Percentiles rank a stretch among this genome's conserved stretches.
Conservation (phyloP, 1,140 invertebrate species). For the Eurosta solidaginis region DNA sequence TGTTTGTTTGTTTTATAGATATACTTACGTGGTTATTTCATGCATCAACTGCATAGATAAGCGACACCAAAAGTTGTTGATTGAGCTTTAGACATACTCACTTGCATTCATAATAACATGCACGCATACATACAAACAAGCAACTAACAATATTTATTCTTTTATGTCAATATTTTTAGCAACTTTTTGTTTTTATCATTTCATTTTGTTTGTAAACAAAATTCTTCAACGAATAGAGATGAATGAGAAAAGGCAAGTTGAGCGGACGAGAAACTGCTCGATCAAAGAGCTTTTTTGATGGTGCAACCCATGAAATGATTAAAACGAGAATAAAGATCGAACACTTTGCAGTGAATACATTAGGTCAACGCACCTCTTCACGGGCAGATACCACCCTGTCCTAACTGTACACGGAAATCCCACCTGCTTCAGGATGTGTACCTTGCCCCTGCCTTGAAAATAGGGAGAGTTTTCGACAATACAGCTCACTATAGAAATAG, state of each 20-base stretch:
- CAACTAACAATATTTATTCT: neutral
- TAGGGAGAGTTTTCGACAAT: no score
- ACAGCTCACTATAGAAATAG: no score
- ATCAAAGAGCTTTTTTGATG: no score
- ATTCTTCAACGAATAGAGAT: neutral
- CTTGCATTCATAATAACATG: neutral
- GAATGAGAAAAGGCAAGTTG: neutral
- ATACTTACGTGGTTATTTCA: neutral
- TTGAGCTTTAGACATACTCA: neutral
- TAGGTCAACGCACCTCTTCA: no score
- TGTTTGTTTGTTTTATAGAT: neutral
- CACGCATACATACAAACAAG: neutral
- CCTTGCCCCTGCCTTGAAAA: no score
- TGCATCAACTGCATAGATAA: neutral
- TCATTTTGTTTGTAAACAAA: constrained; percentile 22
- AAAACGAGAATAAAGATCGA: no score
- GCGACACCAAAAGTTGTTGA: neutral
- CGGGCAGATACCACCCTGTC: no score
- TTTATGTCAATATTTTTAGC: neutral
- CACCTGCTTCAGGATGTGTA: no score
- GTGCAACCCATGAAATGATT: no score
- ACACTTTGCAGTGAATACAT: no score
- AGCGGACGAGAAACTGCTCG: neutral
- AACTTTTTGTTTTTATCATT: neutral
- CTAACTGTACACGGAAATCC: no score